These are phyloP conservation scores for Odocoileus hemionus DNA, from an alignment of 2,113 vertebrate genomes.

Conservation along the genomic window DNA sequence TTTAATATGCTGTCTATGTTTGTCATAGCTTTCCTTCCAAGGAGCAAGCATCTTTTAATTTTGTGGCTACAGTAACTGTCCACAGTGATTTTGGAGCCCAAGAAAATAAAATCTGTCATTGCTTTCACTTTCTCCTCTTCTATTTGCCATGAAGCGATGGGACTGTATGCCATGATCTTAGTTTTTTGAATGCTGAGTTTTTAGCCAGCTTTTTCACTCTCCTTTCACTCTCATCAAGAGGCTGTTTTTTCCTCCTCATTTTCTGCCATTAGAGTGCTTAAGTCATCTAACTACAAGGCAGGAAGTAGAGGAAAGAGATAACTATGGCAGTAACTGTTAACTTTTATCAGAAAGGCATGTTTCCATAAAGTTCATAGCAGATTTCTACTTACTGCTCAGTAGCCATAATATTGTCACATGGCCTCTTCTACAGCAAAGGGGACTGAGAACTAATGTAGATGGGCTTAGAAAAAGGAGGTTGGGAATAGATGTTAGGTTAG, in stretches of 20 bases:
- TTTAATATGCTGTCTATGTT: neutral
- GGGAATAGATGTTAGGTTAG: neutral
- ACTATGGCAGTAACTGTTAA: neutral
- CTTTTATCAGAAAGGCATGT: neutral
- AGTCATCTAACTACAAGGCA: neutral
- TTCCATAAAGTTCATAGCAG: neutral
- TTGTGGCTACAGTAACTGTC: neutral
- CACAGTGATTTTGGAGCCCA: neutral
- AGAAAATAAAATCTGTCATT: neutral
- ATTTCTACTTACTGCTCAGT: neutral
- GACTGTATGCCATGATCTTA: neutral
- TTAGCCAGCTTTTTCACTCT: neutral
- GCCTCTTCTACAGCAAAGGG: neutral
- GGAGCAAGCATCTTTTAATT: neutral
- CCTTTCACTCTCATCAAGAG: neutral
- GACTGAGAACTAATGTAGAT: neutral
- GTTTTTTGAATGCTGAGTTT: neutral
- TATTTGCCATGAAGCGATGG: neutral
- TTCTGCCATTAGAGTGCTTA: neutral
- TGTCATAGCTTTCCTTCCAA: neutral
- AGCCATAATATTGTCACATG: neutral
- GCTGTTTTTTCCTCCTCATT: neutral
- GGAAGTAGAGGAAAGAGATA: neutral
- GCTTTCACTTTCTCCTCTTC: neutral
- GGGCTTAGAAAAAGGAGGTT: neutral